phyloP scores from a whole-genome alignment of 92 coral and sea anemone genomes.

The Micromussa lordhowensis region DNA sequence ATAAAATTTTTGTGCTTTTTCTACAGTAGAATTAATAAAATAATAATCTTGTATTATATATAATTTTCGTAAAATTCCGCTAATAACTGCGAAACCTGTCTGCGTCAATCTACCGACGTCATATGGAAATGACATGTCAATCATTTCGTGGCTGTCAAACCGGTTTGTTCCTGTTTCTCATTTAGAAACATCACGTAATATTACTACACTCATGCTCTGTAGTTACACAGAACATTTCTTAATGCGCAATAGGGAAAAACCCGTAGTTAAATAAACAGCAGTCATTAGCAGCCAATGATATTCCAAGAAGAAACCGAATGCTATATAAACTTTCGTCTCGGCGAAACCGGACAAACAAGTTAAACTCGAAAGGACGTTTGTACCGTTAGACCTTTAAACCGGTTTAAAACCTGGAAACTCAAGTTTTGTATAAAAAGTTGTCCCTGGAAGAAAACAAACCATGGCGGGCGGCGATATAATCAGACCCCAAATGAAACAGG shows the following conservation, averaged over 20 bases:
- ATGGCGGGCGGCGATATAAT: not conserved
- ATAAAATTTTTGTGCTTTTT: too few species aligned
- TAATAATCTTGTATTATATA: too few species aligned
- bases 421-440: not conserved
- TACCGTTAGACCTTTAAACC: constrained; percentile 7
- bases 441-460: not conserved
- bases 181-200: not conserved
- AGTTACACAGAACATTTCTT: not conserved
- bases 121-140: not conserved
- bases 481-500: not conserved
- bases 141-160: not conserved
- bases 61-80: not conserved
- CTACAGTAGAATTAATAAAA: too few species aligned
- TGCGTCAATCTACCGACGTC: not conserved
- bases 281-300: constrained; percentile 5
- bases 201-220: not conserved
- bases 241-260: constrained; percentile 1
- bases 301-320: not conserved
- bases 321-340: constrained; percentile 1
- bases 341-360: constrained; percentile 32
- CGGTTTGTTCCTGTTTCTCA: constrained; percentile 1
- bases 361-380: not conserved
- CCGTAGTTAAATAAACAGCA: not conserved
- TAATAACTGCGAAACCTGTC: not conserved
- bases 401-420: constrained; percentile 14